Evolutionary conservation across 2,797 vertebrate genomes (phyloP).

Genomic region (Neoniphon sammara): DNA sequence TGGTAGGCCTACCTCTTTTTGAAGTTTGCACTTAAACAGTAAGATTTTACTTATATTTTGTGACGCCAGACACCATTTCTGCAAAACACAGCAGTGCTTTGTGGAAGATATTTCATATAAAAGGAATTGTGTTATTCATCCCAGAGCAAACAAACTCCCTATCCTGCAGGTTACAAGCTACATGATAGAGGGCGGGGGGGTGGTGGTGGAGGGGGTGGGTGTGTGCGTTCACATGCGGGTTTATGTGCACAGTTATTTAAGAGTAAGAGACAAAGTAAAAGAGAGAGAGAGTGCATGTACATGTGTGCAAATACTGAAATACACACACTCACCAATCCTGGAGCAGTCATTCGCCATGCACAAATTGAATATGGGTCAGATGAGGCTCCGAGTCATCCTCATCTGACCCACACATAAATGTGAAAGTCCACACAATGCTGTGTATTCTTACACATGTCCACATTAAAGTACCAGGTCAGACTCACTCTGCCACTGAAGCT

Average conservation of each 20-base stretch:
- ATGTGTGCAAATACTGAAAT: neutral
- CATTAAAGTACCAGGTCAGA: slow-evolving; percentile 2
- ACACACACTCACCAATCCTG: slow-evolving; percentile 1
- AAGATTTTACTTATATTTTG: no score
- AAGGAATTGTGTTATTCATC: no score
- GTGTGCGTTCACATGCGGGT: slow-evolving; percentile 1
- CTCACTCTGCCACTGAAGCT: neutral
- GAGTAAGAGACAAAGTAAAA: neutral
- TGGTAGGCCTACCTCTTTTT: no score
- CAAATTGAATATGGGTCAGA: slow-evolving; percentile 16
- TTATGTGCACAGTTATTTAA: neutral
- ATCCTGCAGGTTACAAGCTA: neutral
- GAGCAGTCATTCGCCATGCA: slow-evolving; percentile 15
- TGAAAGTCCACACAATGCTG: neutral
- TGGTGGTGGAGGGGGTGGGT: neutral
- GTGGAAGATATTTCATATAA: no score
- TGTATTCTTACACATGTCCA: neutral
- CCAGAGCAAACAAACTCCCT: no score
- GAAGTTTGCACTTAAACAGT: no score
- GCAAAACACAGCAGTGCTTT: no score
- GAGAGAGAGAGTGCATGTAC: neutral
- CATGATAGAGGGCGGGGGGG: neutral
- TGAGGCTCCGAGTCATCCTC: neutral
- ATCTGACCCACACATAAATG: slow-evolving; percentile 2
- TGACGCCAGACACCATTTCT: no score